These are phyloP conservation scores for Oncorhynchus gorbuscha DNA, from an alignment of 2,113 vertebrate species.

Conservation along the genomic window DNA sequence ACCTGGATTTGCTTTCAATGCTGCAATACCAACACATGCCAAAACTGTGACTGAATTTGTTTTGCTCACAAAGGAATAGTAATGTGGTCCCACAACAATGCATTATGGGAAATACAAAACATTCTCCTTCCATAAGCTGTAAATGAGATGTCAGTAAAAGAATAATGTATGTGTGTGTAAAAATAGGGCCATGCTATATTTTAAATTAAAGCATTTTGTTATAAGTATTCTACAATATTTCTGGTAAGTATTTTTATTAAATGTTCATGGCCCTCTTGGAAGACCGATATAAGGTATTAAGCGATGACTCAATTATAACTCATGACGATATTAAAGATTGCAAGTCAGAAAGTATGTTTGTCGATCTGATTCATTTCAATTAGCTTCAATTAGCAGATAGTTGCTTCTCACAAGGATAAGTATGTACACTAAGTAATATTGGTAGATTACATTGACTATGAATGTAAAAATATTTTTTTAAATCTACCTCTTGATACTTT, in stretches of 20 bases:
- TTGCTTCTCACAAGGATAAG: no score
- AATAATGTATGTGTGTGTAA: slow-evolving; percentile 58
- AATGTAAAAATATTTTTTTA: no score
- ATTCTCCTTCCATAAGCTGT: slow-evolving; percentile 60
- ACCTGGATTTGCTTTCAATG: slow-evolving; percentile 63
- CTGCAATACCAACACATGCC: slow-evolving; percentile 57
- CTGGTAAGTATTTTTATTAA: slow-evolving; percentile 53
- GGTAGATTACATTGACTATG: not conserved
- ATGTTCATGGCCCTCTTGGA: slow-evolving; percentile 41
- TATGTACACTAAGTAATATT: no score
- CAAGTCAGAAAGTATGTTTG: slow-evolving; percentile 21
- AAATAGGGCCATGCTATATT: slow-evolving; percentile 64
- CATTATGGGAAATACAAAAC: slow-evolving; percentile 37
- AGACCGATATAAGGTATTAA: slow-evolving; percentile 42
- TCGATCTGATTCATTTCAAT: not conserved
- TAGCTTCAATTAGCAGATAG: not conserved
- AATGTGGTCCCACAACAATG: slow-evolving; percentile 47
- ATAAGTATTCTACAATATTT: slow-evolving; percentile 66
- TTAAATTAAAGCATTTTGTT: slow-evolving; percentile 4
- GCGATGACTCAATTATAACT: slow-evolving; percentile 57
- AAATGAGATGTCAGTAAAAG: slow-evolving; percentile 66
- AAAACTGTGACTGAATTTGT: slow-evolving; percentile 40
- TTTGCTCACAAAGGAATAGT: slow-evolving; percentile 42
- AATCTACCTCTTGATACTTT: no score
- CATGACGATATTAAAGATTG: slow-evolving; percentile 24